Evolutionary conservation across 2,888 invertebrate genomes (phyloP), one percentile per base, ranked within the genome.

Genomic region (Julus scanicus): DNA sequence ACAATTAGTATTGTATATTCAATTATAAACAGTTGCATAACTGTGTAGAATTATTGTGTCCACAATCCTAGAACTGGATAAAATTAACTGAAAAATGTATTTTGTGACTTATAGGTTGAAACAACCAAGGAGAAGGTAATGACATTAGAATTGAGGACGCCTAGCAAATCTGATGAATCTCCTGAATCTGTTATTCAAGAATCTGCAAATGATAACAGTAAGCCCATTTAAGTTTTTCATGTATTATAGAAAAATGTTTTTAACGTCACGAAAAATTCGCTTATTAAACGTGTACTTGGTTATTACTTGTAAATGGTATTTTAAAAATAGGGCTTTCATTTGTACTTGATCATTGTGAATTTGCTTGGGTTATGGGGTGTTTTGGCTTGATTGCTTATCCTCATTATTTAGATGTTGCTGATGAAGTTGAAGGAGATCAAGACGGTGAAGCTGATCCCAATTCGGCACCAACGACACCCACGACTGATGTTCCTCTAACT

Each of bases 101-200:
- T 87, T 29, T 85, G 17, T 86, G 39, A 89, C 57, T 91, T 89
- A 88, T 92, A 96, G 97, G 97, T 97, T 92, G 97, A 97, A 94
- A 97, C 97, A 89, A 95, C 97, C 90, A 96, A 96, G 93, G 97
- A 97, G 93, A 97, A 97, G 93, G 97, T 97, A 91, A 96, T 97
- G 93, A 97, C 97, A 89, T 93, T 97, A 93, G 97, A 97, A 93
- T 93, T 97, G 92, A 95, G 88, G 80, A 44, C 57, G 20, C 48
- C 63, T 39, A 48, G 17, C 80, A 83, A 87, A 63, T 20, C 63
- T 63, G 53, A 86, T 53, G 48, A 86, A 13, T 87, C 87, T 63
- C 84, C 84, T 84, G 84, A 84, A 11, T 8, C 13, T 44, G 84
- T 39, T 2, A 8, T 48, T n/a, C 84, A 40, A 84, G 71, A 37